phyloP scores from a whole-genome alignment of 2,888 invertebrate genomes.

The Notocelia uddmanniana region DNA sequence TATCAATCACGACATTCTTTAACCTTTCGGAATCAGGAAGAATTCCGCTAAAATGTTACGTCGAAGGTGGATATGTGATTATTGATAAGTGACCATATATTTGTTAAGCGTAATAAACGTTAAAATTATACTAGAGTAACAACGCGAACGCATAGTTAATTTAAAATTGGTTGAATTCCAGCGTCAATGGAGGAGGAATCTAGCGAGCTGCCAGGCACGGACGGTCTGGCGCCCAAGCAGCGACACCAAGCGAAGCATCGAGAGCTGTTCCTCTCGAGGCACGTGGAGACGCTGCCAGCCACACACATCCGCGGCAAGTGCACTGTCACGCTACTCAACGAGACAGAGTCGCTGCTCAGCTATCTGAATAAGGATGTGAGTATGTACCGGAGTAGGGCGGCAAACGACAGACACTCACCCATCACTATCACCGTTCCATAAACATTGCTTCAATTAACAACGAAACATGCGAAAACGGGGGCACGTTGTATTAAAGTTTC shows the following conservation, averaged over 20 bases:
- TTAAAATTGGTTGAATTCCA: conserved; percentile 63
- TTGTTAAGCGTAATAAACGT: not conserved
- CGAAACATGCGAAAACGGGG: too few species aligned
- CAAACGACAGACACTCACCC: conserved; percentile 22
- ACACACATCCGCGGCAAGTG: conserved; percentile 99
- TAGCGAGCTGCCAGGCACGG: conserved; percentile 86
- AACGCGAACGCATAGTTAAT: not conserved
- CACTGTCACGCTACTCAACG: conserved; percentile 99
- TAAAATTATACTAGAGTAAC: not conserved
- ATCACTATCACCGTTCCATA: not conserved
- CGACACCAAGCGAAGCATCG: conserved; percentile 98
- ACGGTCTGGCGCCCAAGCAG: conserved; percentile 92
- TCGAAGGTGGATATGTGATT: not conserved
- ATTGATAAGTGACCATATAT: not conserved
- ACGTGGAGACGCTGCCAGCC: conserved; percentile 99
- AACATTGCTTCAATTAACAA: not conserved
- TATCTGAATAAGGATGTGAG: conserved; percentile 98
- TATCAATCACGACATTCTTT: not conserved
- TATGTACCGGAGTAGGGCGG: conserved; percentile 75
- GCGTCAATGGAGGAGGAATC: conserved; percentile 90
- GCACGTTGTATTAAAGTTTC: too few species aligned
- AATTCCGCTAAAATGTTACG: not conserved
- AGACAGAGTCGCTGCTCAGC: conserved; percentile 98
- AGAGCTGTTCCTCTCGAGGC: conserved; percentile 98
- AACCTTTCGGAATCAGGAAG: not conserved